Conservation (phyloP, 2,888 invertebrate species). For the Ochropleura plecta region DNA sequence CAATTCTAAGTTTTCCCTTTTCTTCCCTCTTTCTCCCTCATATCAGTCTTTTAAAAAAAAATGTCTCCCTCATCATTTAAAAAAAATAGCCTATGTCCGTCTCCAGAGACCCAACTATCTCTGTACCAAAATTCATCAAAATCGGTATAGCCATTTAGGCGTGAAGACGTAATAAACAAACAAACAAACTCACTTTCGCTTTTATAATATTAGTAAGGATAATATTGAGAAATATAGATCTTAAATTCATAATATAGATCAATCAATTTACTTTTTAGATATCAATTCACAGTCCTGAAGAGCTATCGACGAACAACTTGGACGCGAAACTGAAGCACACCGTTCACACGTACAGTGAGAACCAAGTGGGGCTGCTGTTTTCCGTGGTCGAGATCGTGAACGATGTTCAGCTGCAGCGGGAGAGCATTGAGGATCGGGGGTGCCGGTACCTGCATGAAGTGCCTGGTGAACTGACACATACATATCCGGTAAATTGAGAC, state of each 20-base stretch:
- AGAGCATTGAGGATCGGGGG: constrained; percentile 86
- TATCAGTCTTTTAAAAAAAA: no score
- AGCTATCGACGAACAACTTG: constrained; percentile 76
- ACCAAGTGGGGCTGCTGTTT: constrained; percentile 72
- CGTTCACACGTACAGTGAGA: constrained; percentile 63
- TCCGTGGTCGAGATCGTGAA: constrained; percentile 84
- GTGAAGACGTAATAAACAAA: no score
- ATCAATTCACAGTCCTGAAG: constrained; percentile 80
- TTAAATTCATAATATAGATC: neutral
- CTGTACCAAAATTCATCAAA: no score
- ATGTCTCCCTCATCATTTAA: no score
- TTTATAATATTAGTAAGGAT: no score
- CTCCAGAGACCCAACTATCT: no score
- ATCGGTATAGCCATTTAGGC: no score
- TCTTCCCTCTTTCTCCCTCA: no score
- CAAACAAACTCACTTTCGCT: no score
- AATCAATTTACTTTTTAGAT: constrained; percentile 66
- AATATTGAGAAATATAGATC: neutral
- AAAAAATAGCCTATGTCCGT: no score
- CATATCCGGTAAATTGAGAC: constrained; percentile 73
- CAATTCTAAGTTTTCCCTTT: no score
- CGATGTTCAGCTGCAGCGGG: constrained; percentile 77
- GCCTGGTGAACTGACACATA: constrained; percentile 70
- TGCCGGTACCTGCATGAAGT: constrained; percentile 91
- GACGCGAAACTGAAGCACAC: constrained; percentile 73